Evolutionary conservation across 2,113 vertebrate genomes (phyloP).

Genomic region (Alethe diademata): DNA sequence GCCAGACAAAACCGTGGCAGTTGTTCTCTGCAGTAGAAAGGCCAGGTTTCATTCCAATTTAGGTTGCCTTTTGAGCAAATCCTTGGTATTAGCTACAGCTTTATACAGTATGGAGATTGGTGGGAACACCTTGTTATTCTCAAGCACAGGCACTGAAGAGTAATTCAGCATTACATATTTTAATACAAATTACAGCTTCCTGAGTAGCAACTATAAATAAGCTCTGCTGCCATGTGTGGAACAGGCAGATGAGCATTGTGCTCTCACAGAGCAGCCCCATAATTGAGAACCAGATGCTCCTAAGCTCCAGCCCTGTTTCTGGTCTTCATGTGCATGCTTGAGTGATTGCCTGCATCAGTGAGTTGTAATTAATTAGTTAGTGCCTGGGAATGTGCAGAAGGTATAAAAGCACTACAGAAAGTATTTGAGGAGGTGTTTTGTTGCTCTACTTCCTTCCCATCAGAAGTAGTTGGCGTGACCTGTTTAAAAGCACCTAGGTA

Average conservation of each 20-base stretch:
- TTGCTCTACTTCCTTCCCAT: not conserved
- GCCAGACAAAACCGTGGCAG: rapidly evolving
- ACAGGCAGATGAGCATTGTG: not conserved
- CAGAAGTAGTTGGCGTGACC: not conserved
- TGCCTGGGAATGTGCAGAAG: not conserved
- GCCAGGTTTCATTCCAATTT: not conserved
- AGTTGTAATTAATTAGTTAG: slow-evolving; percentile 15
- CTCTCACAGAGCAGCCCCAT: not conserved
- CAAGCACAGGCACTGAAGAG: not conserved
- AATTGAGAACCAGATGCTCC: slow-evolving; percentile 20
- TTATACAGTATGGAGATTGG: not conserved
- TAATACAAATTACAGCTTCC: slow-evolving; percentile 45
- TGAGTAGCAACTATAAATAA: slow-evolving; percentile 43
- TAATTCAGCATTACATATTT: slow-evolving; percentile 32
- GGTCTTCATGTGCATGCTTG: not conserved
- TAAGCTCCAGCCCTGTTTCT: not conserved
- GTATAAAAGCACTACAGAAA: not conserved
- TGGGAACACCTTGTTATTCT: not conserved
- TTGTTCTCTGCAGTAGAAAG: not conserved
- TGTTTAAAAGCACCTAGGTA: not conserved
- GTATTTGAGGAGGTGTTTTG: not conserved
- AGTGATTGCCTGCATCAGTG: slow-evolving; percentile 14
- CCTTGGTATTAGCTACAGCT: not conserved
- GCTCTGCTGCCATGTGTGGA: not conserved
- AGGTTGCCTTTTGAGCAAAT: not conserved